A percentile compares a stretch with the other conserved stretches of the same genome.
Evolutionary conservation across 2,888 invertebrate species (phyloP).

Genomic region (Apantesis nais): DNA sequence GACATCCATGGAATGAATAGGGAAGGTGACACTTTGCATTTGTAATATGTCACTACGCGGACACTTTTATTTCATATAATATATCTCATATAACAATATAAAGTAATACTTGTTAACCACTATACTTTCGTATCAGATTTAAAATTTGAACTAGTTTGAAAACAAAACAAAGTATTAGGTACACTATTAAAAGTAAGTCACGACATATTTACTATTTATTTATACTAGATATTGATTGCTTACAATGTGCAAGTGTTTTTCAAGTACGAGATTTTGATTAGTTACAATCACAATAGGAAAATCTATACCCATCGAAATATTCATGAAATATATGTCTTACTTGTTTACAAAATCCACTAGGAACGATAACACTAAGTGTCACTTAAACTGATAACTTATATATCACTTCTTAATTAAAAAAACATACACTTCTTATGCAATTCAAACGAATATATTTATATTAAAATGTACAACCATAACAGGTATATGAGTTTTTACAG

Average conservation of each 20-base stretch:
- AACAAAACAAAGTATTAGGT: background rate
- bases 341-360: slow-evolving; percentile 38
- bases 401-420: slow-evolving; percentile 14
- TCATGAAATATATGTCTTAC: slow-evolving; percentile 30
- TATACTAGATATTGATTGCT: too few species aligned
- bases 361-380: slow-evolving; percentile 38
- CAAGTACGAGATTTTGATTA: background rate
- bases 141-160: background rate
- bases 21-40: too few species aligned
- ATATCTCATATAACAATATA: background rate
- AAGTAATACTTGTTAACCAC: background rate
- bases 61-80: too few species aligned
- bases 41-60: too few species aligned
- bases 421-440: background rate
- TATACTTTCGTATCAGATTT: background rate
- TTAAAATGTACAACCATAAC: background rate
- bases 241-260: background rate
- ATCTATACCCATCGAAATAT: slow-evolving; percentile 17
- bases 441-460: background rate
- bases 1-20: too few species aligned
- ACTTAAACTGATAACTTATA: slow-evolving; percentile 29
- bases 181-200: background rate
- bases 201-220: too few species aligned
- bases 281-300: background rate
- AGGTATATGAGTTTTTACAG: background rate